Base-by-base conservation (phyloP, 2,113 vertebrate species). In the Pangasianodon gigas region DNA sequence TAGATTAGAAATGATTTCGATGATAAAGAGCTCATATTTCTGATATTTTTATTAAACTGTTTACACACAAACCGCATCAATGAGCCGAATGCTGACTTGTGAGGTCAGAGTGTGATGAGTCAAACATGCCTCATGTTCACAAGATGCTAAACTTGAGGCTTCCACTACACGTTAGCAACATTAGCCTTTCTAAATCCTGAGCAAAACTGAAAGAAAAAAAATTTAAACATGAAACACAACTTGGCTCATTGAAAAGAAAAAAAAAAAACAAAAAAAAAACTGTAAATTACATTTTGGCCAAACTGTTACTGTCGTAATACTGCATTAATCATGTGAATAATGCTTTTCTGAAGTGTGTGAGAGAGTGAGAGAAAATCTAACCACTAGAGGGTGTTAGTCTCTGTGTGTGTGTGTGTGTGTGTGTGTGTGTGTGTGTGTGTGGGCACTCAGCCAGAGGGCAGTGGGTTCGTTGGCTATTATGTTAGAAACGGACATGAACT, bases 381-480 rank as follows among this genome's bases (percentile, higher is more conserved):
- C 29, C 96, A 94, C 94, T 91, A 96, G 96, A 93, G 93, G 95
- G 95, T 92, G 88, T 54, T 41, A 91, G 13, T 88, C 21, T 37
- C 37, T 75, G 91, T 46, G 84, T 90, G 87, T 69, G 91, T 84
- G 90, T 89, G 86, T 74, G 91, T 89, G 91, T 93, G 16, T 88
- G 26, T 32, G 86, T 75, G 91, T 92, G 18, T 89, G 24, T n/a
- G 86, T 32, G 84, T 90, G 80, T 46, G 84, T 90, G 87, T 65
- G 91, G 82, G 90, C 91, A 90, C 92, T 93, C 81, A 87, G 93
- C 92, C 90, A 91, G 90, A 94, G 96, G 96, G 96, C 95, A 96
- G 89, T 82, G 93, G 92, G 96, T 96, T 96, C 95, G 95, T 94
- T 95, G 95, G 94, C 95, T 92, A 96, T 96, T 96, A 96, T 96